Conservation (phyloP, 2,888 invertebrate genomes). For the Tipula unca region DNA sequence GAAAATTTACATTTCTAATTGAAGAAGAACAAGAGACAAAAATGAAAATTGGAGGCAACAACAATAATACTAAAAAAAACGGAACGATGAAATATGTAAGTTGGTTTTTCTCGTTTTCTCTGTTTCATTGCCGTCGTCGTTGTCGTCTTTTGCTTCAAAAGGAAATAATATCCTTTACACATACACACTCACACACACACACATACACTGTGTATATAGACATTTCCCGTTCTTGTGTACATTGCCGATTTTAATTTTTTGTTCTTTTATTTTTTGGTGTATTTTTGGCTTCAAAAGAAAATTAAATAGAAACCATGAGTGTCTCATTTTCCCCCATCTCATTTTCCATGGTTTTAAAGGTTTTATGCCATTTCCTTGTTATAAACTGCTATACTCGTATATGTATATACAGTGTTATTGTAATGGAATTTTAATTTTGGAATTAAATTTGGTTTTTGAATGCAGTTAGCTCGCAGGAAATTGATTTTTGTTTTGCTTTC, state of each 20-base stretch:
- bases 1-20: constrained; percentile 14
- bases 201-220: background rate
- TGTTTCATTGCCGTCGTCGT: background rate
- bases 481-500: background rate
- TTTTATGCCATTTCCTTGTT: background rate
- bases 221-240: background rate
- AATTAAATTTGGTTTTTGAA: background rate
- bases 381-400: background rate
- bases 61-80: background rate
- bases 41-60: background rate
- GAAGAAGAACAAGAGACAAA: background rate
- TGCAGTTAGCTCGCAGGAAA: background rate
- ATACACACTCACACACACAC: background rate
- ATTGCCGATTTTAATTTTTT: background rate
- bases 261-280: background rate
- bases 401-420: background rate
- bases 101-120: background rate
- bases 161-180: background rate
- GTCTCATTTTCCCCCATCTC: background rate
- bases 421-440: background rate
- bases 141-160: background rate
- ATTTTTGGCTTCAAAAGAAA: background rate
- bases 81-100: background rate
- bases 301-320: background rate
- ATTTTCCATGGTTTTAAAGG: background rate